Base-by-base conservation (phyloP, 1,140 invertebrate species). In the Lucilia cuprina region DNA sequence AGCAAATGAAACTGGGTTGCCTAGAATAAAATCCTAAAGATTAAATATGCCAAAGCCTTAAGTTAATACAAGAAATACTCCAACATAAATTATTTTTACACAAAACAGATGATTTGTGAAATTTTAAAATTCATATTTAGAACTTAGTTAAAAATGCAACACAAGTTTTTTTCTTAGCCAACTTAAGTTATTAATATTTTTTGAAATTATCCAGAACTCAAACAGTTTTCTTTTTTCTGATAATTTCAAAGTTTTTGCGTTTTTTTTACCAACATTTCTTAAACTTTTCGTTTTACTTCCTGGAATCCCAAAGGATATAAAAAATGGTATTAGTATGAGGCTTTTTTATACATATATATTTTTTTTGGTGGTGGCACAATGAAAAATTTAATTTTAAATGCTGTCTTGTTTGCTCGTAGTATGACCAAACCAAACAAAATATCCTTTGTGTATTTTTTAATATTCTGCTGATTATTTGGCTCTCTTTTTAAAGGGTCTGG, bases 371-470 rank as follows among this genome's bases (percentile, higher is more conserved):
- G 19, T 70, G 19, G 5, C n/a, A 70, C 3, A 70, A 70, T 21
- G 19, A 70, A 70, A 70, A 70, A 70, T 70, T 70, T 70, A 70
- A 70, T 70, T 70, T 70, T 70, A 70, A 70, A 70, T 70, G 21
- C 25, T 70, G 65, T 70, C 65, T 21, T 70, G n/a, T 70, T 60
- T 60, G 55, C 55, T 60, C 55, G n/a, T 19, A 8, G n/a, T 19
- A 25, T 70, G 65, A 70, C n/a, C 65, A 70, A 70, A 21, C 2
- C 9, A 19, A 70, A 21, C 65, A 70, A 70, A 21, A 10, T 21
- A 70, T 70, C n/a, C 50, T 55, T n/a, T 55, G 50, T 13, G 50
- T 55, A 12, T 55, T 55, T 55, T 41, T 41, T 41, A 41, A 41
- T 41, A 41, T 41, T 41, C 41, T 41, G 41, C 41, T 41, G 5